Evolutionary conservation across 1,140 invertebrate species (phyloP).

Genomic region (Cotesia glomerata): DNA sequence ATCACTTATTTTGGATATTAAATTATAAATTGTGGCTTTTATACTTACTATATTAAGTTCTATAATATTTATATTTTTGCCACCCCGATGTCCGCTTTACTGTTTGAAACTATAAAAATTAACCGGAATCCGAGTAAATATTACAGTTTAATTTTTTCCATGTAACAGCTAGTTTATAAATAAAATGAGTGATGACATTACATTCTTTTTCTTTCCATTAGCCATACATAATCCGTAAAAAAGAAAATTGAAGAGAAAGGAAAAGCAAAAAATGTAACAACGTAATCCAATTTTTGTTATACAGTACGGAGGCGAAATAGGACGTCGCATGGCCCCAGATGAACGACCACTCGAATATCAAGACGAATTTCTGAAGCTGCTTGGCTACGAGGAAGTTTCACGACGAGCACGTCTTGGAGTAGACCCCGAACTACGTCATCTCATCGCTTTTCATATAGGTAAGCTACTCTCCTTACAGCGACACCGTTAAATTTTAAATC

Average conservation of each 20-base stretch:
- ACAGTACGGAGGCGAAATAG: conserved; percentile 66
- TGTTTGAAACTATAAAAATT: too few relatives aligned
- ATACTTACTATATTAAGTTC: too few relatives aligned
- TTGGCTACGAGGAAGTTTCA: conserved; percentile 67
- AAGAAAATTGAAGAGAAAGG: neutral
- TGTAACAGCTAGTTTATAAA: too few relatives aligned
- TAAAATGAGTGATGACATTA: neutral
- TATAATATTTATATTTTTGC: too few relatives aligned
- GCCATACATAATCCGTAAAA: neutral
- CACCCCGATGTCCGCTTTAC: too few relatives aligned
- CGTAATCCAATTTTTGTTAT: conserved; percentile 40
- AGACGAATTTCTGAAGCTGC: conserved; percentile 67
- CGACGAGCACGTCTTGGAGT: conserved; percentile 69
- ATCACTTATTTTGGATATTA: too few relatives aligned
- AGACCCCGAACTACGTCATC: conserved; percentile 69
- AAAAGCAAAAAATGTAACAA: neutral
- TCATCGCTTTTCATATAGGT: conserved; percentile 68
- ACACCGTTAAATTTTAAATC: conserved; percentile 4
- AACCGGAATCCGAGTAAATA: too few relatives aligned
- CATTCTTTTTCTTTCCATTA: neutral
- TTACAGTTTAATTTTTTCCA: too few relatives aligned
- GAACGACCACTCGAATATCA: conserved; percentile 69
- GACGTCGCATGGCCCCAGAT: conserved; percentile 63
- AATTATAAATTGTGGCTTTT: too few relatives aligned
- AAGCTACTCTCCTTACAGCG: conserved; percentile 2